Conservation (phyloP, 1,140 invertebrate genomes). For the Propsilocerus akamusi region DNA sequence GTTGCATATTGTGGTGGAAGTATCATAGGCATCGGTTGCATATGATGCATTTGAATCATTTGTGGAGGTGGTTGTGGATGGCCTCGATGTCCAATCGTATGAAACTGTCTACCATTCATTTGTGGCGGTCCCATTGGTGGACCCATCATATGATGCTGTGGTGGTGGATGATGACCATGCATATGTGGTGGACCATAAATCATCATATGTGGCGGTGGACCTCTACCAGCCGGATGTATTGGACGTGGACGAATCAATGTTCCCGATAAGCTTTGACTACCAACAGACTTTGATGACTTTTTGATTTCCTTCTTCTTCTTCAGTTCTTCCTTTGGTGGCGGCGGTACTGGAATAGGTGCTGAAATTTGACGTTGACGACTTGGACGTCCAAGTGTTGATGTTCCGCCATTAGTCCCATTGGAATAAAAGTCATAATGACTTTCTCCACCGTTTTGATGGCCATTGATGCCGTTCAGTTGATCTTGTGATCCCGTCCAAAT, state of each 20-base stretch:
- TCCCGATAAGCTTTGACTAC: constrained; percentile 22
- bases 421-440: constrained; percentile 49
- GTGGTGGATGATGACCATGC: constrained; percentile 7
- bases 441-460: constrained; percentile 16
- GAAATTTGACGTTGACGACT: constrained; percentile 60
- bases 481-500: constrained; percentile 71
- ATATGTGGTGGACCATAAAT: constrained; percentile 17
- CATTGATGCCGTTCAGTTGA: constrained; percentile 36
- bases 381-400: constrained; percentile 53
- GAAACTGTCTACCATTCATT: neutral
- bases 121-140: constrained; percentile 8
- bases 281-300: constrained; percentile 17
- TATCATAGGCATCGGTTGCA: constrained; percentile 11
- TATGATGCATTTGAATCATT: constrained; percentile 8
- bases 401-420: constrained; percentile 20
- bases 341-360: constrained; percentile 55
- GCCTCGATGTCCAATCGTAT: neutral
- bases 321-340: constrained; percentile 31
- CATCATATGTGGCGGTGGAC: constrained; percentile 11
- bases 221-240: constrained; percentile 14
- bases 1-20: constrained; percentile 22
- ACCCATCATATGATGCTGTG: constrained; percentile 13
- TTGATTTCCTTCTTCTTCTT: constrained; percentile 18
- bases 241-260: constrained; percentile 23
- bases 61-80: constrained; percentile 7